A percentile compares a stretch with the other conserved stretches of the same genome.
phyloP scores from a whole-genome alignment of 2,797 vertebrate genomes.

The Enteromius paludinosus region DNA sequence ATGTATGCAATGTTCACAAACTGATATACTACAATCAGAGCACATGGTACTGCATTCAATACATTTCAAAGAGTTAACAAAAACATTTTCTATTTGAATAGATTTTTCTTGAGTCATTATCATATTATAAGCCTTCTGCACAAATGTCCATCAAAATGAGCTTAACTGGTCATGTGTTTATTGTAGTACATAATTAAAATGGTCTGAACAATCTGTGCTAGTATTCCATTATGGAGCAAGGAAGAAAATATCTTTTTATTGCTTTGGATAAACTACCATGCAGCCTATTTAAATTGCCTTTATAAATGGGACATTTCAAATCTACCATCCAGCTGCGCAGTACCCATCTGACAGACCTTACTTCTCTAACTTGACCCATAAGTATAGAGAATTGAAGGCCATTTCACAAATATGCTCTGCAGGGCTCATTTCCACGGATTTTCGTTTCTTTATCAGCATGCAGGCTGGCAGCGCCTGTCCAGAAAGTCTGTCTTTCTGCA shows the following conservation, averaged over 20 bases:
- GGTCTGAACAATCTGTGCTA: neutral
- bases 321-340: neutral
- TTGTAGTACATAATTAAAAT: neutral
- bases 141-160: neutral
- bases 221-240: neutral
- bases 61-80: neutral
- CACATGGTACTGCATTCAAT: neutral
- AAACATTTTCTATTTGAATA: neutral
- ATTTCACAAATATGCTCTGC: slow-evolving; percentile 12
- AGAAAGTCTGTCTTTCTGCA: neutral
- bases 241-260: neutral
- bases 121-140: neutral
- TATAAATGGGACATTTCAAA: neutral
- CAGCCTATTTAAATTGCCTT: neutral
- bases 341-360: neutral
- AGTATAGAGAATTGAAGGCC: neutral
- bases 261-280: neutral
- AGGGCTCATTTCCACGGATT: neutral
- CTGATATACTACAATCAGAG: neutral
- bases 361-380: slow-evolving; percentile 5
- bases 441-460: neutral
- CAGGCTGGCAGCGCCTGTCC: neutral
- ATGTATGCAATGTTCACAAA: neutral
- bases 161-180: neutral
- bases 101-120: neutral